Base-by-base conservation (phyloP, 1,140 invertebrate genomes). In the Drosophila arizonae region DNA sequence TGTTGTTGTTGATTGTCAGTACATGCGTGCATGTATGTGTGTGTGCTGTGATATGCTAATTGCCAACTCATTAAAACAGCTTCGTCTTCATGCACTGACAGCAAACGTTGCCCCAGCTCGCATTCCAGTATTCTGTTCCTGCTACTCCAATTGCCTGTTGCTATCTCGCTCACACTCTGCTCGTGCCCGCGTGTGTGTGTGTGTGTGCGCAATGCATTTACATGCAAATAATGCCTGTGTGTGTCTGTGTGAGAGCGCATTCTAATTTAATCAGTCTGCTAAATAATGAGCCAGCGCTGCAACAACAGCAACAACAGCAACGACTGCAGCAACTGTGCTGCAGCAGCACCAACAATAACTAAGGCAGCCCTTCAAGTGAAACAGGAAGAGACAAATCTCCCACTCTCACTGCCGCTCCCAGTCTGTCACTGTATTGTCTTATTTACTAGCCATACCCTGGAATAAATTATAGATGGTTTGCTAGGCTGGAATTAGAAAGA, bases 1-100 rank as follows among this genome's bases (percentile, higher is more conserved):
- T 45, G 30, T 24, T 6, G 45, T 54, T 52, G 33, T 41, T 15
- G 50, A 39, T 6, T 60, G 46, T 64, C 24, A 74, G 13, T 51
- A 30, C 51, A 46, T 41, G n/a, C 15, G 36, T 63, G 6, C 3
- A 3, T 60, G 45, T 66, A 15, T 71, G 46, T 52, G 17, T 51
- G 46, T 54, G 15, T 60, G 68, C 72, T 65, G 55, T 87, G 69
- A 87, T 86, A 86, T 86, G 81, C 81, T 86, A 86, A 86, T 86
- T 86, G 81, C 65, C 76, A 81, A 86, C 81, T 86, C 82, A 86
- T 86, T 86, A 86, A 86, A 86, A 86, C 84, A 79, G 82, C 72
- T 81, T 76, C 72, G 79, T 82, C 71, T 85, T 81, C 76, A 69
- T 81, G 68, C 67, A 68, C 70, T 73, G 51, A 63, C 65, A 79